Conservation (phyloP, 2,113 vertebrate species). For the Oreocharis arfaki region DNA sequence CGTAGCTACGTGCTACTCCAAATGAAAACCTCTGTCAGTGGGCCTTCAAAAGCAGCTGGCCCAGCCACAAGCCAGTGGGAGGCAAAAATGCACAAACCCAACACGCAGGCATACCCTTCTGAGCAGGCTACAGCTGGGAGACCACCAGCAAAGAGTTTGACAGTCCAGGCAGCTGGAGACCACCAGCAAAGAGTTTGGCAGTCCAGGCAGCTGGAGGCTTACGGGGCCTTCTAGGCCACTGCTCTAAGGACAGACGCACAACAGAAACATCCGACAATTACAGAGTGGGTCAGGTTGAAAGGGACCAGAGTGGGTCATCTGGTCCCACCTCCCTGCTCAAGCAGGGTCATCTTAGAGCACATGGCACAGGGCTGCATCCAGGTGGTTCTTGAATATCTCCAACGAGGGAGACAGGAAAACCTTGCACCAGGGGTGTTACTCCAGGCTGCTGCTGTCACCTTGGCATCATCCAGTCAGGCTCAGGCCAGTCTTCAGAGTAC, state of each 20-base stretch:
- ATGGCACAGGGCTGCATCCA: background rate
- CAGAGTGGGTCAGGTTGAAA: background rate
- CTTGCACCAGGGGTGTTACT: background rate
- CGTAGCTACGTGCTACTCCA: background rate
- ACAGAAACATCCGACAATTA: background rate
- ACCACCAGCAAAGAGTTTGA: background rate
- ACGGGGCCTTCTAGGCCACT: rapidly evolving
- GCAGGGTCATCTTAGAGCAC: background rate
- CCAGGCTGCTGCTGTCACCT: background rate
- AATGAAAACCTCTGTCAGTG: background rate
- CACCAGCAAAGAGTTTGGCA: background rate
- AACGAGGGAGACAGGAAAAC: background rate
- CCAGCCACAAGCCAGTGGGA: background rate
- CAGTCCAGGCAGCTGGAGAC: background rate
- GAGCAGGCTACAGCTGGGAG: background rate
- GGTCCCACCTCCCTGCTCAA: background rate
- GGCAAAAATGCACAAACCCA: background rate
- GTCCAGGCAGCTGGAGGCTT: background rate
- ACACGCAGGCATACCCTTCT: background rate
- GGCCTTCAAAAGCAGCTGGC: conserved; percentile 4
- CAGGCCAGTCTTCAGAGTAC: background rate
- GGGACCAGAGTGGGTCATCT: background rate
- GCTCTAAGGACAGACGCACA: background rate
- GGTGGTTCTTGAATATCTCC: background rate
- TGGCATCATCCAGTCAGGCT: background rate